Conservation (phyloP, 2,113 vertebrate genomes). For the Amazona guildingii region DNA sequence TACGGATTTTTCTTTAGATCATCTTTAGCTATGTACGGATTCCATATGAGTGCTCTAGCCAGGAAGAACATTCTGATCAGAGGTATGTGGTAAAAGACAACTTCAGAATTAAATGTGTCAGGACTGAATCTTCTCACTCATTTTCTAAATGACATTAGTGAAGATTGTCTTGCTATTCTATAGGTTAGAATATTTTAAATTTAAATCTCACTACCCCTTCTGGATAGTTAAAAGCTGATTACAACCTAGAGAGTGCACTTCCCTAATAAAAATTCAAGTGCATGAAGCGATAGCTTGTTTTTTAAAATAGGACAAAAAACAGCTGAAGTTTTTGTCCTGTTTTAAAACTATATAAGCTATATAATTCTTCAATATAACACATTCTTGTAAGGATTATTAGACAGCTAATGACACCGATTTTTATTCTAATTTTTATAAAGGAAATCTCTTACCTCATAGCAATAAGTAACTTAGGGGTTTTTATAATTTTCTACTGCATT, state of each 20-base stretch:
- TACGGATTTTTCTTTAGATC: neutral
- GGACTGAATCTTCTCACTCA: neutral
- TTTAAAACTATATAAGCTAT: neutral
- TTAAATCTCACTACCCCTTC: neutral
- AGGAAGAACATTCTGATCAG: neutral
- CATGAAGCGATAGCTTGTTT: neutral
- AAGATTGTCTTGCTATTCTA: neutral
- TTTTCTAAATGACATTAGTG: neutral
- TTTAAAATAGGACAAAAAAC: neutral
- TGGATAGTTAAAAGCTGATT: neutral
- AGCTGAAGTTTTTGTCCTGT: neutral
- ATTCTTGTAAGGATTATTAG: rapidly evolving
- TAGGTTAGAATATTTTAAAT: neutral
- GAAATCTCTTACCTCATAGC: neutral
- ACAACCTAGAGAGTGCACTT: neutral
- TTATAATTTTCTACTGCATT: neutral
- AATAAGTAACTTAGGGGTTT: neutral
- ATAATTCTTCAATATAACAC: neutral
- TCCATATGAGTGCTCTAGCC: neutral
- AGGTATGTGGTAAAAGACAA: neutral
- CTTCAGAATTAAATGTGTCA: neutral
- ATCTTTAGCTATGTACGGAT: neutral
- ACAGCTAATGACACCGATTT: neutral
- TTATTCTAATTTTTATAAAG: neutral
- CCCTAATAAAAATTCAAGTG: neutral